Evolutionary conservation across 2,113 vertebrate species (phyloP), one percentile per base, ranked within the genome.

Genomic region (Bucco capensis): DNA sequence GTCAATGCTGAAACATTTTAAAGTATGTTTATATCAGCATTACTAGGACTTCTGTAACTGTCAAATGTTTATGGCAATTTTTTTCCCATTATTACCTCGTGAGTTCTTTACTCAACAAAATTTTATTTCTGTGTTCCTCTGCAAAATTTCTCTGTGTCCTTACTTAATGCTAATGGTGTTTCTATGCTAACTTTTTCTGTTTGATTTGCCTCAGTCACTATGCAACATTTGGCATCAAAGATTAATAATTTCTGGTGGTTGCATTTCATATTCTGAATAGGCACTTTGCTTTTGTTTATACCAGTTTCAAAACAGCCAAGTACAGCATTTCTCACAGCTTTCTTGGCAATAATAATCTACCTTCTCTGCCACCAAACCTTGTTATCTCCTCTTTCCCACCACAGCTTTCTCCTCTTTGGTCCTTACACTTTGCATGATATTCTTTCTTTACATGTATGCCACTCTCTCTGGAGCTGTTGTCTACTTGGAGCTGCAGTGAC

Each of bases 391-490:
- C 27, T 66, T 76, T 49, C 27, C 19, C 18, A 69, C 5, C 5
- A 27, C 15, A 25, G 3, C 23, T 64, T 77, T 60, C 27, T 54
- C 14, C 4, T 69, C 14, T 69, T 42, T 56, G 11, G 3, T 86
- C 5, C 9, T 66, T 14, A 13, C 23, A 5, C 14, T 13, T 19
- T 49, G 10, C 2, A 38, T 28, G 7, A 33, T 42, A 15, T 2
- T 27, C 9, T 42, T 14, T 40, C 25, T n/a, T 64, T 67, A 22
- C 4, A 60, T 0, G 0, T 4, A 8, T 22, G 5, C 46, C 8
- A 3, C 15, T 50, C 17, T 74, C 16, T 44, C 21, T 60, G n/a
- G 6, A 47, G 13, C 4, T 67, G 28, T 28, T 65, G 5, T 13
- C 21, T 49, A 1, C 4, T 35, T 53, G 50, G 9, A 82, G 8